These are phyloP conservation scores for Dione vanillae DNA, from an alignment of 2,888 invertebrate species.

Conservation along the genomic window DNA sequence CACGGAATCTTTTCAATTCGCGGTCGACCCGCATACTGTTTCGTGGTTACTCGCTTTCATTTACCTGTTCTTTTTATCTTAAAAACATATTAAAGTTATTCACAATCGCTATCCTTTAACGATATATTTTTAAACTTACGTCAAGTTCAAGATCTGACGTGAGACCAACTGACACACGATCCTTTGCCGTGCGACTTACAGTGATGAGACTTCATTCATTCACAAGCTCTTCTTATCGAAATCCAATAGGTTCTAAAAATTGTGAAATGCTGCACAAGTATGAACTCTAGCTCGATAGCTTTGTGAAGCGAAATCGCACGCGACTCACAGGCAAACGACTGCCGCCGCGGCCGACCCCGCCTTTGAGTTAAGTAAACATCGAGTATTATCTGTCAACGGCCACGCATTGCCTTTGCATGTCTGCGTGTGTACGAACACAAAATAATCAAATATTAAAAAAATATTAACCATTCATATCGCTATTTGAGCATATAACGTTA, in stretches of 20 bases:
- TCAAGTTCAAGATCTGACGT: conserved; percentile 56
- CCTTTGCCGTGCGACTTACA: conserved; percentile 72
- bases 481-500: conserved; percentile 9
- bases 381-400: conserved; percentile 83
- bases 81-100: conserved; percentile 47
- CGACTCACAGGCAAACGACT: conserved; percentile 53
- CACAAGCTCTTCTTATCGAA: conserved; percentile 68
- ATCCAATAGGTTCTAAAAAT: conserved; percentile 66
- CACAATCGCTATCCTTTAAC: conserved; percentile 46
- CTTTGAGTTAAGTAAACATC: conserved; percentile 83
- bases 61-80: conserved; percentile 59
- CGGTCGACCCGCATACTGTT: conserved; percentile 78
- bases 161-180: conserved; percentile 61
- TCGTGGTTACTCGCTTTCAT: conserved; percentile 60
- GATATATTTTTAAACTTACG: conserved; percentile 44
- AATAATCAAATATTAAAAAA: conserved; percentile 76
- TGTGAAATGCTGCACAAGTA: conserved; percentile 58
- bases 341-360: conserved; percentile 71
- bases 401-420: conserved; percentile 68
- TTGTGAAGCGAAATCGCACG: conserved; percentile 60
- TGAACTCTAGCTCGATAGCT: conserved; percentile 63
- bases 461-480: conserved; percentile 61
- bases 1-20: conserved; percentile 69
- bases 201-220: conserved; percentile 82
- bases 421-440: conserved; percentile 64